Base-by-base conservation (phyloP, 2,888 invertebrate genomes). In the Drosophila maculinotata region DNA sequence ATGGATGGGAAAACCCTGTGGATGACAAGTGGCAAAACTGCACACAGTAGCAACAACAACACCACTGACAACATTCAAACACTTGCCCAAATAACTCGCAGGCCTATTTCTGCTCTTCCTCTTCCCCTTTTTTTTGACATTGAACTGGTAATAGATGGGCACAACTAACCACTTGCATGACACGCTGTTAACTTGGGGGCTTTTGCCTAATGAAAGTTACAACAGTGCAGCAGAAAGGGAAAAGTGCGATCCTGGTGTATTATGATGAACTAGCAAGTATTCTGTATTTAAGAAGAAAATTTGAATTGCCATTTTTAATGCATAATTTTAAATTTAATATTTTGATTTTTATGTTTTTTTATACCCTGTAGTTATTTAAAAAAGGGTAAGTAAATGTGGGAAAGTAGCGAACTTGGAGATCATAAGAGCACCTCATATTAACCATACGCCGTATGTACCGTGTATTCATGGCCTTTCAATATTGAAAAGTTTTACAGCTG, bases 161-260 rank as follows among this genome's bases (percentile, higher is more conserved):
- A 45, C 48, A 56, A 20, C 85, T 65, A 79, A 87, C 85, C 79
- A 47, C 66, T 71, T 71, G 71, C 76, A 67, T 68, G 71, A 69
- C 82, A 87, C 54, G 52, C 60, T 75, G 85, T 60, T 68, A 81
- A 68, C 79, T 75, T 56, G n/a, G 26, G 17, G 30, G 26, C 41
- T 38, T 47, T 54, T 8, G 31, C 39, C 69, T 69, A 78, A 78
- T 76, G 75, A 76, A 76, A 66, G 62, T 33, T 66, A 42, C 63
- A 79, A 58, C 60, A 59, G 35, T 41, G 48, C 30, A 28, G 23
- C 30, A 36, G 57, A 26, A n/a, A 20, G 15, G 28, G 9, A 20
- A 20, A 2, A 20, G 15, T 4, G 7, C 3, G n/a, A n/a, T n/a
- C n/a, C n/a, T n/a, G n/a, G n/a, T n/a, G n/a, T n/a, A n/a, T 9